Evolutionary conservation across 1,140 invertebrate genomes (phyloP), one percentile per base, ranked within the genome.

Genomic region (Drosophila virilis): DNA sequence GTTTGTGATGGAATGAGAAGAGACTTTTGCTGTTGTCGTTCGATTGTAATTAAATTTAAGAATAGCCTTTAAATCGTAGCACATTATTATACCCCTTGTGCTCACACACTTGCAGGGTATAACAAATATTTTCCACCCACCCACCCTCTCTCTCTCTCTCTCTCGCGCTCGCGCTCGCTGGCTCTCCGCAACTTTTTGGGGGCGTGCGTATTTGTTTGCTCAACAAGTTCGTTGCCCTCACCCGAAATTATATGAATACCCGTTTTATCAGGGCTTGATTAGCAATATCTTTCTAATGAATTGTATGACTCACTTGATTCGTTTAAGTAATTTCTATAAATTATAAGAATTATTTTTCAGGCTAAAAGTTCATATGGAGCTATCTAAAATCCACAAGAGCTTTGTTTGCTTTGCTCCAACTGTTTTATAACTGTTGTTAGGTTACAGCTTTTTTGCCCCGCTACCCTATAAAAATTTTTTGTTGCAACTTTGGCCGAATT

Each of bases 281-380:
- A 65, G 37, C 68, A 65, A 40, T 71, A 22, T 50, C 60, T 57
- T 12, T n/a, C 68, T 65, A 71, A 71, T 28, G 22, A 28, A 28
- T 62, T 65, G 13, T 17, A 8, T 55, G 28, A 58, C 22, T 58
- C 22, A 50, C 38, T 28, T 3, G 13, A 28, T 8, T 22, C 7
- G 28, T 32, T 50, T 28, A 12, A 48, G 12, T 22, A 22, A 12
- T 28, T 28, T 17, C 12, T n/a, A 28, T 28, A 42, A 13, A 42
- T 42, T 42, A 13, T 13, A 51, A 9, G 8, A 15, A 13, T 17
- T 17, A 15, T 35, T 51, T 51, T 33, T 1, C 13, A 17, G 15
- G 42, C 42, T 35, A 32, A 59, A 46, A 35, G 57, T 37, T 59
- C 13, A 13, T 12, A 12, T 13, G 7, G 6, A n/a, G 46, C 45